Evolutionary conservation across 2,797 vertebrate species (phyloP).

Genomic region (Podargus strigoides): DNA sequence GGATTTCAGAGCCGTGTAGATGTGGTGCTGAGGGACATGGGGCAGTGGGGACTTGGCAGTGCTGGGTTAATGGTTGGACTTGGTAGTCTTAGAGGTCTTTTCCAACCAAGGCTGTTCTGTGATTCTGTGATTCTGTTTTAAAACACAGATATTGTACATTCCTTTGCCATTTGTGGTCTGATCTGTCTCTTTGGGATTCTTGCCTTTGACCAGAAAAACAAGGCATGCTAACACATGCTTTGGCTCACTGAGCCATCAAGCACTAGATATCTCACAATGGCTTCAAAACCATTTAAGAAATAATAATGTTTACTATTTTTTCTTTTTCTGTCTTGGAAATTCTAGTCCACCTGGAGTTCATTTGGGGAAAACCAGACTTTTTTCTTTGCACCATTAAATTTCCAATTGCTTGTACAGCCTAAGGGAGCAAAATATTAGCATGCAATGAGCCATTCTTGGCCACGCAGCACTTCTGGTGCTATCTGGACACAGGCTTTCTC

Average conservation of each 20-base stretch:
- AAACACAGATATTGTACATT: neutral
- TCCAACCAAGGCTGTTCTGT: no score
- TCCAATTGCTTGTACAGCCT: neutral
- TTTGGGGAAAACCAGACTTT: neutral
- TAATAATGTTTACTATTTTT: neutral
- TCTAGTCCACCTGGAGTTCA: neutral
- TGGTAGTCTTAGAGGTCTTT: no score
- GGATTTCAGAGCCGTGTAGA: no score
- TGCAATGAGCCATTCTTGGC: neutral
- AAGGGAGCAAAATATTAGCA: neutral
- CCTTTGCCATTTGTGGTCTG: neutral
- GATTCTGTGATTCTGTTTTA: no score
- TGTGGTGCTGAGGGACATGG: no score
- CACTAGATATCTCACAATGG: neutral
- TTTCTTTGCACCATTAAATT: neutral
- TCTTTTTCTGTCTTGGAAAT: neutral
- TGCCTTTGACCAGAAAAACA: neutral
- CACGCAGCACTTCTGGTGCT: neutral
- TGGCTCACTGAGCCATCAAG: neutral
- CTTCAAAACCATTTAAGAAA: neutral
- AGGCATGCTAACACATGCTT: neutral
- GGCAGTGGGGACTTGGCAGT: no score
- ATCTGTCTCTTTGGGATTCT: neutral
- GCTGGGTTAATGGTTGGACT: no score
- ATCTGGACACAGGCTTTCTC: neutral